A percentile compares a stretch with the other conserved stretches of the same genome.
These are phyloP conservation scores for Malacosoma neustria DNA, from an alignment of 2,888 invertebrate genomes.

Conservation along the genomic window DNA sequence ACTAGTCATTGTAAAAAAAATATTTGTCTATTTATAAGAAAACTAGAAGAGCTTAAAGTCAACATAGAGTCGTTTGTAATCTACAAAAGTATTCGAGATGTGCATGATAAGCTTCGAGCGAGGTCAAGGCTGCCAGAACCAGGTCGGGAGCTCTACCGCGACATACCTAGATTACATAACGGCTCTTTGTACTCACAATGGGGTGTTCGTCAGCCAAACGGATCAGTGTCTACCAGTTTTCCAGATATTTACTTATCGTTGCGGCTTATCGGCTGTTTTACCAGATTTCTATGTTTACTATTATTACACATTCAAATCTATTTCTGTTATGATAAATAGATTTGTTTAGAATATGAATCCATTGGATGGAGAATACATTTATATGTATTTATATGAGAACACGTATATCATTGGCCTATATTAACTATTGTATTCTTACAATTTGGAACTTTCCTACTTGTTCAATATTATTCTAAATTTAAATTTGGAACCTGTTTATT, in stretches of 20 bases:
- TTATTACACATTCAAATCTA: background rate
- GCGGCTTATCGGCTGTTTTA: background rate
- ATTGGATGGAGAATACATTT: background rate
- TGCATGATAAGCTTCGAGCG: background rate
- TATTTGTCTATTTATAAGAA: no score
- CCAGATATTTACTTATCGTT: background rate
- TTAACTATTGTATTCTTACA: no score
- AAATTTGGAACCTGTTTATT: no score
- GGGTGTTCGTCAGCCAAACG: background rate
- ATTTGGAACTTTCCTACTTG: no score
- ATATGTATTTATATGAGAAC: no score
- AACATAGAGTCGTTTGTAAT: no score
- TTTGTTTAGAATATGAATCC: slow-evolving; percentile 29
- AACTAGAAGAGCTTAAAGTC: no score
- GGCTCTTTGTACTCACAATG: background rate
- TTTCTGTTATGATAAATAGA: slow-evolving; percentile 4
- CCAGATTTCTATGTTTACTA: background rate
- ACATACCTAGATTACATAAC: slow-evolving; percentile 6
- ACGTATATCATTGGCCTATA: no score
- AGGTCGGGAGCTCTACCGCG: slow-evolving; percentile 8
- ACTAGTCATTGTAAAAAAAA: no score
- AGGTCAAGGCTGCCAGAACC: slow-evolving; percentile 6
- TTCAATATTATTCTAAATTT: no score
- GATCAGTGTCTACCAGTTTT: background rate
- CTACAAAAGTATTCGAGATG: background rate